Percentiles rank a stretch among this genome's conserved stretches.
These are phyloP conservation scores for Lysandra bellargus DNA, from an alignment of 2,888 invertebrate genomes.

Conservation along the genomic window DNA sequence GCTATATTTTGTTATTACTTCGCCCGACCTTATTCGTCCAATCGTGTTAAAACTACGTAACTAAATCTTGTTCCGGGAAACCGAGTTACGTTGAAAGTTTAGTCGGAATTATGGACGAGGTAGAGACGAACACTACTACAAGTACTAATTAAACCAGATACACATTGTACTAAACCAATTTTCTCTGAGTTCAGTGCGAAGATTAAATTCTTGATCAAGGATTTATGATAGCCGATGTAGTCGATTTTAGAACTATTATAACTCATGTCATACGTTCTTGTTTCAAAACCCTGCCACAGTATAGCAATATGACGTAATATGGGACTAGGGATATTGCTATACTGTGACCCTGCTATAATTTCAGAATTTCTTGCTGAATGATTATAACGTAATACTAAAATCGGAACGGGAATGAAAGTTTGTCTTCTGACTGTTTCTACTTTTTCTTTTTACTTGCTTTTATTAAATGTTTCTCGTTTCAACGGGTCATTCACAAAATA, in stretches of 20 bases:
- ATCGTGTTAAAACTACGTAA: conserved; percentile 9
- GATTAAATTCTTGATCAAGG: not conserved
- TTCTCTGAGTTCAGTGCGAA: not conserved
- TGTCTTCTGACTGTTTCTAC: too few species aligned
- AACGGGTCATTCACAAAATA: too few species aligned
- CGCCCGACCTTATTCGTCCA: conserved; percentile 1
- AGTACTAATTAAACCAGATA: conserved; percentile 5
- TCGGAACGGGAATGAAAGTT: too few species aligned
- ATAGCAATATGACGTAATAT: too few species aligned
- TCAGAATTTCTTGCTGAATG: not conserved
- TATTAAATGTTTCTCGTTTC: too few species aligned
- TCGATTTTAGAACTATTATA: not conserved
- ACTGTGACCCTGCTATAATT: not conserved
- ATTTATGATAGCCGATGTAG: not conserved
- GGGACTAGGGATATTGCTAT: too few species aligned
- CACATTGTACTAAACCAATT: conserved; percentile 5
- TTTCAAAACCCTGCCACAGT: not conserved
- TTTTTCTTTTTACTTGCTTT: too few species aligned
- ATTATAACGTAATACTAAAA: too few species aligned
- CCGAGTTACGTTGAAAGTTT: conserved; percentile 13
- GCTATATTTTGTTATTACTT: conserved; percentile 15
- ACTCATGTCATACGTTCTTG: not conserved
- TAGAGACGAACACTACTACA: conserved; percentile 1
- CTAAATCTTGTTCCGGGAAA: conserved; percentile 25
- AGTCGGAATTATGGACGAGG: not conserved